Percentiles rank a stretch among this genome's conserved stretches.
These are phyloP conservation scores for Bombus affinis DNA, from an alignment of 1,140 invertebrate species.

Conservation along the genomic window DNA sequence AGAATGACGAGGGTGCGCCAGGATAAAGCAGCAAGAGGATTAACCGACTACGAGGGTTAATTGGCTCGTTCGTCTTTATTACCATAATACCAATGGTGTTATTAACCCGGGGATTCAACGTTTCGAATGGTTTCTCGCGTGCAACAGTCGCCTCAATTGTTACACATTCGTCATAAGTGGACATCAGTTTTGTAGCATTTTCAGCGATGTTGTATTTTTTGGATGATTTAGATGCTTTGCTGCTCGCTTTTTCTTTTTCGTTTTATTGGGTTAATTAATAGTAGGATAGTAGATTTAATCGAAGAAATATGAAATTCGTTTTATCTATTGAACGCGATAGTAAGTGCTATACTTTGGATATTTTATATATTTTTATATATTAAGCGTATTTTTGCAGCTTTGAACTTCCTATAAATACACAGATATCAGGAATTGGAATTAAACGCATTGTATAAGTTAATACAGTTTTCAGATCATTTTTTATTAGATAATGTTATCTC, in stretches of 20 bases:
- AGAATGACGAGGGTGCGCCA: conserved; percentile 9
- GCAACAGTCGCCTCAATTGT: not conserved
- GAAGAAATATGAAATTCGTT: no score
- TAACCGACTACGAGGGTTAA: conserved; percentile 39
- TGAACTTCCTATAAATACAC: no score
- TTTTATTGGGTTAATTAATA: not conserved
- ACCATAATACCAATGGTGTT: conserved; percentile 31
- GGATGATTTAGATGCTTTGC: not conserved
- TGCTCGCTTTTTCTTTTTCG: rapidly evolving
- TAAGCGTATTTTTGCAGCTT: no score
- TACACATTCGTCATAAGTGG: not conserved
- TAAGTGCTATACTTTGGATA: no score
- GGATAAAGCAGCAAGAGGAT: conserved; percentile 26
- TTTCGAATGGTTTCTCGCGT: conserved; percentile 9
- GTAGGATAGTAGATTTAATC: no score
- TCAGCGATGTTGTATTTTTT: not conserved
- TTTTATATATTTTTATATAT: no score
- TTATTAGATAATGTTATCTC: no score
- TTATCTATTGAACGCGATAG: no score
- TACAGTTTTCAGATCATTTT: no score
- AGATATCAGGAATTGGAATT: no score
- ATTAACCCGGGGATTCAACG: conserved; percentile 27
- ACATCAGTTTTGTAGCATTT: not conserved
- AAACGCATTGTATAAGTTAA: no score
- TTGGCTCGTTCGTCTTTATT: conserved; percentile 57